phyloP scores from a whole-genome alignment of 2,888 invertebrate species.

The Spatulosminthurus flaviceps region DNA sequence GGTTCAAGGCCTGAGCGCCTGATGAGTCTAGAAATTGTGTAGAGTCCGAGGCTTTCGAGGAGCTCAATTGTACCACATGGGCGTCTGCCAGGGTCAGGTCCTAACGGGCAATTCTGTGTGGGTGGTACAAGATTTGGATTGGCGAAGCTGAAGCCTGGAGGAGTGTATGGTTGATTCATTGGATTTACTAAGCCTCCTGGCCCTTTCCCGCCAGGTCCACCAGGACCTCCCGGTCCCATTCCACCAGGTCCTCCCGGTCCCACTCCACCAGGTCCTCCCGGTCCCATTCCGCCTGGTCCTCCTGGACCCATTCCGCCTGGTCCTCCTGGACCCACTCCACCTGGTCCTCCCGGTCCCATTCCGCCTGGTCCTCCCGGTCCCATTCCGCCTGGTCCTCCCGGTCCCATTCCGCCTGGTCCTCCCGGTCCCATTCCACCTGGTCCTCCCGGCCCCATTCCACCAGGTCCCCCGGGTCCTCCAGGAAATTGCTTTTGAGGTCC shows the following conservation, averaged over 20 bases:
- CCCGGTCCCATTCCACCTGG: no score
- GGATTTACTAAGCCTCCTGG: no score
- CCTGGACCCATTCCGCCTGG: no score
- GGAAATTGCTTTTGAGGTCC: no score
- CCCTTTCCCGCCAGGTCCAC: no score
- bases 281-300: no score
- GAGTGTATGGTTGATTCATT: slow-evolving; percentile 50
- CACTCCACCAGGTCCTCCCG: no score
- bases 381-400: not conserved
- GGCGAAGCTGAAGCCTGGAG: slow-evolving; percentile 48
- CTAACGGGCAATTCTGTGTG: slow-evolving; percentile 28
- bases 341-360: not conserved
- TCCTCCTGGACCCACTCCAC: slow-evolving; percentile 3
- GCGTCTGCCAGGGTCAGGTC: slow-evolving; percentile 18
- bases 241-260: no score
- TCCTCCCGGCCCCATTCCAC: no score
- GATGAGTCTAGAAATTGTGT: slow-evolving; percentile 56
- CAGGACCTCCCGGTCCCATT: not conserved
- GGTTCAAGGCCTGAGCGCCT: slow-evolving; percentile 52
- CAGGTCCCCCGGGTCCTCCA: no score
- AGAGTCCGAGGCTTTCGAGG: slow-evolving; percentile 54
- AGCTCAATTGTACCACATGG: slow-evolving; percentile 57
- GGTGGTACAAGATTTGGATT: slow-evolving; percentile 33
- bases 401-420: no score
- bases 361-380: not conserved